Conservation (phyloP, 2,797 vertebrate genomes). For the Rhinophrynus dorsalis region DNA sequence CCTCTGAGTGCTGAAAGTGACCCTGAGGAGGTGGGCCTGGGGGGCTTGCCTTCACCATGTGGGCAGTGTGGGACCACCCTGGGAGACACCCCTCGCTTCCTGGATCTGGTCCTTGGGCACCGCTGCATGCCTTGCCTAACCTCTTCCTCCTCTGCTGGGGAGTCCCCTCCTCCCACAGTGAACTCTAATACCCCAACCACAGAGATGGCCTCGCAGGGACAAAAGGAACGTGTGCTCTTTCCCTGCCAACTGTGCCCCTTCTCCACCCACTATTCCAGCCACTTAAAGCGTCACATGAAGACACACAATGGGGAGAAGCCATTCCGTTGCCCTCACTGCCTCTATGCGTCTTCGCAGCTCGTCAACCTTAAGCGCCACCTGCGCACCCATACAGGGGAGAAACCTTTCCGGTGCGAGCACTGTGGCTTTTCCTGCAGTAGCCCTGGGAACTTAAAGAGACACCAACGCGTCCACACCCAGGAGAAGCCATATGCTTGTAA, state of each 20-base stretch:
- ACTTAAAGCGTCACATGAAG: constrained; percentile 96
- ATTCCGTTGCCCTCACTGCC: constrained; percentile 84
- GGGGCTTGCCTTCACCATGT: constrained; percentile 66
- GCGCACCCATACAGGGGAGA: constrained; percentile 94
- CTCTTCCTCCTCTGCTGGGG: constrained; percentile 2
- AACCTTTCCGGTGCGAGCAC: constrained; percentile 85
- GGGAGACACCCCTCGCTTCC: constrained; percentile 70
- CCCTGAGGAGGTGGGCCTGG: constrained; percentile 71
- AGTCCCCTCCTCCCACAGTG: constrained; percentile 45
- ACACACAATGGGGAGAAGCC: constrained; percentile 96
- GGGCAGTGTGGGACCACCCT: constrained; percentile 79
- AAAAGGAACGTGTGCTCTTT: constrained; percentile 72
- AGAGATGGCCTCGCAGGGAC: constrained; percentile 52
- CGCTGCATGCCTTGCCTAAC: constrained; percentile 36
- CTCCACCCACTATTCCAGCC: constrained; percentile 94
- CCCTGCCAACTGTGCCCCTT: constrained; percentile 90
- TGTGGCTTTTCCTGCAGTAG: constrained; percentile 95
- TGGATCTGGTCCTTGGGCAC: constrained; percentile 75
- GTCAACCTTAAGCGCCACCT: constrained; percentile 93
- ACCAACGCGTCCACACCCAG: constrained; percentile 87
- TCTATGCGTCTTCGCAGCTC: constrained; percentile 91
- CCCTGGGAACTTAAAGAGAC: constrained; percentile 90
- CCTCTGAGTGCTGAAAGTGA: constrained; percentile 87
- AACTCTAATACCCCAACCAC: background rate
- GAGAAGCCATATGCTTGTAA: constrained; percentile 74